phyloP scores from a whole-genome alignment of 2,113 vertebrate species.

The Psophia crepitans region DNA sequence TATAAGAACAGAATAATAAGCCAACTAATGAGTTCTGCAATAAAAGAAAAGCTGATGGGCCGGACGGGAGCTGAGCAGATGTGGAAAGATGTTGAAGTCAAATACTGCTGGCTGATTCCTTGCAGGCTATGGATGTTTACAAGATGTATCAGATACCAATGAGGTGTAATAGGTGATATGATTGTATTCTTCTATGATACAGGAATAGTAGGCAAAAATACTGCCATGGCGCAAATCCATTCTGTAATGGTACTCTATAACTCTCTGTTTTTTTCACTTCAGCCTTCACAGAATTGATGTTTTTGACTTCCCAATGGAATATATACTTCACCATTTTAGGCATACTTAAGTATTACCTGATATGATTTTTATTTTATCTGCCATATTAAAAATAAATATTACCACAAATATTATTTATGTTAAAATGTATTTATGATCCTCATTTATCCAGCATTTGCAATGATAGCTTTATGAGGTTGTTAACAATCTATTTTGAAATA shows the following conservation, averaged over 20 bases:
- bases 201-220: background rate
- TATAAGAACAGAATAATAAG: background rate
- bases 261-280: background rate
- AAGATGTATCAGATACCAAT: background rate
- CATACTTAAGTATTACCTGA: background rate
- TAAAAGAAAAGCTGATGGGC: background rate
- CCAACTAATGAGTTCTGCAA: background rate
- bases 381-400: background rate
- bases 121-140: background rate
- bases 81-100: background rate
- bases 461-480: background rate
- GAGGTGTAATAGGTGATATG: background rate
- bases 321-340: background rate
- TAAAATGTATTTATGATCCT: background rate
- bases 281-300: background rate
- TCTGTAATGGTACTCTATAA: background rate
- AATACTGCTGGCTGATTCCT: background rate
- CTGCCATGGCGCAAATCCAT: background rate
- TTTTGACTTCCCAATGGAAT: background rate
- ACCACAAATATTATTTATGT: background rate
- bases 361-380: background rate
- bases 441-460: background rate
- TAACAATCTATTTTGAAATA: background rate
- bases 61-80: background rate
- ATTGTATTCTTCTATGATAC: background rate